Percentiles rank a stretch among this genome's conserved stretches.
phyloP scores from a whole-genome alignment of 2,797 vertebrate genomes.

The Phalloptychus januarius region DNA sequence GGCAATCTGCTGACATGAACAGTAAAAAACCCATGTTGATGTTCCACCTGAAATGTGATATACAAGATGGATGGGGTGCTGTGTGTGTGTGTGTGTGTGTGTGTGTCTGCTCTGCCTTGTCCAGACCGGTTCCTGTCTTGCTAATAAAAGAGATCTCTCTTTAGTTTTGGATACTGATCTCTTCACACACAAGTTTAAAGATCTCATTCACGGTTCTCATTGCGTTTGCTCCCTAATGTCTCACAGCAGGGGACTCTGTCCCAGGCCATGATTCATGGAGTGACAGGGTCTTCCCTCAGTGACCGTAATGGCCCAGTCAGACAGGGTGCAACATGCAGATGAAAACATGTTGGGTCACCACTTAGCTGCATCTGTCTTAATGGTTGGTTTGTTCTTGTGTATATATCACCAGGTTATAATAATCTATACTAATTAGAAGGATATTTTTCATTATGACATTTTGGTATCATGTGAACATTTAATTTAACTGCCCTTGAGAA shows the following conservation, averaged over 20 bases:
- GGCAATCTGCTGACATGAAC: slow-evolving; percentile 57
- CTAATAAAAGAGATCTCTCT: slow-evolving; percentile 81
- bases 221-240: slow-evolving; percentile 80
- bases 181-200: slow-evolving; percentile 76
- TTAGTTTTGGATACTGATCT: slow-evolving; percentile 79
- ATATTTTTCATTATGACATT: not conserved
- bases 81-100: slow-evolving; percentile 12
- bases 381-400: not conserved
- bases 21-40: slow-evolving; percentile 60
- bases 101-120: slow-evolving; percentile 50
- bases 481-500: not conserved
- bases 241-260: slow-evolving; percentile 79
- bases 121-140: slow-evolving; percentile 72
- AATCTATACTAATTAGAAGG: too few species aligned
- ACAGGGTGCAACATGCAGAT: slow-evolving; percentile 52
- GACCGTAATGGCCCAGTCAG: slow-evolving; percentile 71
- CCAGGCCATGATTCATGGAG: slow-evolving; percentile 79
- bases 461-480: not conserved
- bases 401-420: not conserved
- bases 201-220: slow-evolving; percentile 83
- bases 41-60: slow-evolving; percentile 68
- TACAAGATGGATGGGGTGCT: slow-evolving; percentile 35
- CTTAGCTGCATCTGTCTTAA: slow-evolving; percentile 3
- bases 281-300: slow-evolving; percentile 77
- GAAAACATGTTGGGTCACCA: slow-evolving; percentile 45